phyloP scores from a whole-genome alignment of 1,140 invertebrate species.

The Atopsyche davidsoni region DNA sequence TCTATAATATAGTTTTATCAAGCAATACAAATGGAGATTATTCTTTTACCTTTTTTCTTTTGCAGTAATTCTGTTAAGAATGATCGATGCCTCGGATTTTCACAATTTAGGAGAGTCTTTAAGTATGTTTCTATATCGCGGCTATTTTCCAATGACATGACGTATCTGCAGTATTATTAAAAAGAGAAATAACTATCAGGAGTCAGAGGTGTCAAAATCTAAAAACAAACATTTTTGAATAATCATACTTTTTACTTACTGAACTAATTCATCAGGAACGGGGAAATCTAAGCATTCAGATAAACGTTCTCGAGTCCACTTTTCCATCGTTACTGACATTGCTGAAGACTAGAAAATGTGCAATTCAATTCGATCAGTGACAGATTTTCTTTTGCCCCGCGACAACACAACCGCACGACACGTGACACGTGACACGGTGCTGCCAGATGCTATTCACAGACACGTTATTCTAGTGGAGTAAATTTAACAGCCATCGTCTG shows the following conservation, averaged over 20 bases:
- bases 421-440: no score
- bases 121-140: conserved; percentile 66
- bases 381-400: no score
- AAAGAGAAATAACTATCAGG: conserved; percentile 2
- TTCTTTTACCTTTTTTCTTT: conserved; percentile 34
- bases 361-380: no score
- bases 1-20: conserved; percentile 30
- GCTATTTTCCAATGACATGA: conserved; percentile 58
- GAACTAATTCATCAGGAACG: conserved; percentile 56
- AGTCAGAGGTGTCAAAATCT: conserved; percentile 5
- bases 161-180: conserved; percentile 44
- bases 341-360: no score
- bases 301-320: conserved; percentile 52
- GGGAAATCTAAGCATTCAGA: conserved; percentile 56
- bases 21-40: conserved; percentile 27
- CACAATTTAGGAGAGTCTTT: conserved; percentile 57
- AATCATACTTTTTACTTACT: conserved; percentile 48
- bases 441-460: no score
- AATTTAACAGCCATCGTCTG: no score
- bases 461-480: no score
- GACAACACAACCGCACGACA: no score
- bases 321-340: conserved; percentile 50
- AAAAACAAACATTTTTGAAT: conserved; percentile 7
- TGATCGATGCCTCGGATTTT: conserved; percentile 55
- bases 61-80: conserved; percentile 61